Conservation (phyloP, 2,113 vertebrate genomes). For the Delphinapterus leucas region DNA sequence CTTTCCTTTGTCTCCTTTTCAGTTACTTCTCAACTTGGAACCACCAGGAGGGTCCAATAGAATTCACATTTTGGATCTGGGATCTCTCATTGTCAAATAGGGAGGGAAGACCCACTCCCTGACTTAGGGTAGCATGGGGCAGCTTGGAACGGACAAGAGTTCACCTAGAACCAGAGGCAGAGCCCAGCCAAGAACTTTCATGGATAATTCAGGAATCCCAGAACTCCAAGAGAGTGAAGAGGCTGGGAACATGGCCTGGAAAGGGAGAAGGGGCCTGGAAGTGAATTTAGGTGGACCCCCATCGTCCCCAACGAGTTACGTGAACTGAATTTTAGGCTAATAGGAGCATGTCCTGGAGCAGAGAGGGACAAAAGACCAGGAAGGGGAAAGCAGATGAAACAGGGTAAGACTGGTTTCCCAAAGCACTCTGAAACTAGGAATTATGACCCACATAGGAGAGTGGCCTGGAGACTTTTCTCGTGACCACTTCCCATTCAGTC, state of each 20-base stretch:
- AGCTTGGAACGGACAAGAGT: background rate
- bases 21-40: background rate
- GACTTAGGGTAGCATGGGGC: background rate
- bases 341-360: background rate
- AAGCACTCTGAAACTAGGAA: background rate
- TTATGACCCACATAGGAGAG: background rate
- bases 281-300: background rate
- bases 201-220: background rate
- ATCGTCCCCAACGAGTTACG: background rate
- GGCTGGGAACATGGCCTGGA: background rate
- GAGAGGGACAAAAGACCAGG: background rate
- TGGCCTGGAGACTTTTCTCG: background rate
- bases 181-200: background rate
- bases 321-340: background rate
- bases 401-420: background rate
- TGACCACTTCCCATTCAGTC: background rate
- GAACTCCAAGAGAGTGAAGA: background rate
- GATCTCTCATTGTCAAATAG: background rate
- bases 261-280: background rate
- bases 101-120: background rate
- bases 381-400: constrained; percentile 7
- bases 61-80: background rate
- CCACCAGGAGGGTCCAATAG: background rate
- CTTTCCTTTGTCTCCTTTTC: background rate
- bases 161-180: background rate